These are phyloP conservation scores for Thunnus albacares DNA, from an alignment of 2,797 vertebrate genomes.

Conservation along the genomic window DNA sequence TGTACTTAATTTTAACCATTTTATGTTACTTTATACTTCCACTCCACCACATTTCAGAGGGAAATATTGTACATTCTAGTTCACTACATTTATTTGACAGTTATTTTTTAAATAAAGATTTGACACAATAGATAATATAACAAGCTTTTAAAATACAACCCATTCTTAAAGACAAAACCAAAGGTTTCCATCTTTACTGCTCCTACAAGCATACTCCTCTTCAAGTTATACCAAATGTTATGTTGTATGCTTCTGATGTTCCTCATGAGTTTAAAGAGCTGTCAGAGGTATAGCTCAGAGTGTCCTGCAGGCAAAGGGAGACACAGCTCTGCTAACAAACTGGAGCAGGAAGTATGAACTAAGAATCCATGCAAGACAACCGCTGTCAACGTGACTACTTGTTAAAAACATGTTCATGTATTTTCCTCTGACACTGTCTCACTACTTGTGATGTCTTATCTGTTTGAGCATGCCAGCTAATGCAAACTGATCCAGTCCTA, in stretches of 20 bases:
- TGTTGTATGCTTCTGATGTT: not conserved
- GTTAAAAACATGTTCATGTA: conserved; percentile 20
- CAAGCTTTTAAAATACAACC: no score
- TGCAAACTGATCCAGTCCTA: conserved; percentile 22
- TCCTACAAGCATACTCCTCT: not conserved
- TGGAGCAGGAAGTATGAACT: not conserved
- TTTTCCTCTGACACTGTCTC: conserved; percentile 25
- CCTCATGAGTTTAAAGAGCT: not conserved
- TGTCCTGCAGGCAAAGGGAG: not conserved
- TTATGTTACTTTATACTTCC: no score
- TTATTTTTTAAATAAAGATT: no score
- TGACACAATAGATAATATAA: no score
- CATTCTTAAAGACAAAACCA: no score
- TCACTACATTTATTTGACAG: no score
- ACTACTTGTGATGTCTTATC: conserved; percentile 40
- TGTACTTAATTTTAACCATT: no score
- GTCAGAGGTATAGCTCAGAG: not conserved
- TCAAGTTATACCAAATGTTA: not conserved
- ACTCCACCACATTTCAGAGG: no score
- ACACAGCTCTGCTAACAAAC: not conserved
- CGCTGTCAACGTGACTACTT: conserved; percentile 13
- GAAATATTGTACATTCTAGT: no score
- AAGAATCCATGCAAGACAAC: not conserved
- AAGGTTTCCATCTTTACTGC: not conserved
- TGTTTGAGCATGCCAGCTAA: conserved; percentile 57